A percentile compares a stretch with the other conserved stretches of the same genome.
Evolutionary conservation across 2,797 vertebrate genomes (phyloP).

Genomic region (Iguana delicatissima): DNA sequence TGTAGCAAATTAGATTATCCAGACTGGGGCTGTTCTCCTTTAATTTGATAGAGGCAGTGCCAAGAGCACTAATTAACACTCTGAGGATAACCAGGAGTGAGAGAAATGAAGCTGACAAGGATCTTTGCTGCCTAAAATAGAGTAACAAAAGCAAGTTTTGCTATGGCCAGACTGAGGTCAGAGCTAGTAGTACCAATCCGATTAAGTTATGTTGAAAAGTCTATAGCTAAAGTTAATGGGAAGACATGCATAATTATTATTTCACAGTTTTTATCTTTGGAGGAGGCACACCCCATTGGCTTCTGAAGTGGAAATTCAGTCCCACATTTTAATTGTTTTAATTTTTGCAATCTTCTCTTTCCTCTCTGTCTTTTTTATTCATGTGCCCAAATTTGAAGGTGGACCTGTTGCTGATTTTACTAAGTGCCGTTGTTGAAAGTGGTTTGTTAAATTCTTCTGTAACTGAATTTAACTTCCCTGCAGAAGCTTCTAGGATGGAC

Average conservation of each 20-base stretch:
- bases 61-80: slow-evolving; percentile 11
- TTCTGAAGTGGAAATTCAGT: not conserved
- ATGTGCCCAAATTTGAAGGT: not conserved
- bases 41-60: not conserved
- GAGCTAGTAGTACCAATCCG: slow-evolving; percentile 21
- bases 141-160: not conserved
- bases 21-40: not conserved
- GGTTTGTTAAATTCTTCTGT: not conserved
- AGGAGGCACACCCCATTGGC: not conserved
- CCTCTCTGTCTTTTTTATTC: not conserved
- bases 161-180: not conserved
- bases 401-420: not conserved
- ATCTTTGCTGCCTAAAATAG: slow-evolving; percentile 14
- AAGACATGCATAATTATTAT: not conserved
- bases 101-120: slow-evolving; percentile 9
- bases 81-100: slow-evolving; percentile 8
- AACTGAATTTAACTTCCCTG: not conserved
- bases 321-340: not conserved
- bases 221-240: slow-evolving; percentile 32
- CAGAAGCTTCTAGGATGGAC: slow-evolving; percentile 49
- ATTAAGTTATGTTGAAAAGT: slow-evolving; percentile 37
- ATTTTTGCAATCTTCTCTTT: too few relatives aligned
- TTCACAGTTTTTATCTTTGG: not conserved
- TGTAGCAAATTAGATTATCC: not conserved
- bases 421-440: not conserved